A percentile compares a stretch with the other conserved stretches of the same genome.
Conservation (phyloP, 1,140 invertebrate species). For the Hyphantria cunea region DNA sequence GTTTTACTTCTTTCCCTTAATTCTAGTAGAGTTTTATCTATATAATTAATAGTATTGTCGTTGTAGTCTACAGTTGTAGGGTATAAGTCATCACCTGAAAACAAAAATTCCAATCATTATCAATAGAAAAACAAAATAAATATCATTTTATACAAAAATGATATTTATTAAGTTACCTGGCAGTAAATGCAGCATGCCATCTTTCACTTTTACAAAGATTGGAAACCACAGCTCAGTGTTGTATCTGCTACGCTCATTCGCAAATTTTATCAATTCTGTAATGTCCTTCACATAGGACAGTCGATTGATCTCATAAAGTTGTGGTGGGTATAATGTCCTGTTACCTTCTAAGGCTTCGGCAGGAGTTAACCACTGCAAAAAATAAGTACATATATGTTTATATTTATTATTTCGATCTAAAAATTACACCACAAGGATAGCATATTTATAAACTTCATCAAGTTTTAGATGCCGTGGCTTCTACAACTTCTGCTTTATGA, state of each 20-base stretch:
- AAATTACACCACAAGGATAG: neutral
- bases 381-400: too few species aligned
- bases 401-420: too few species aligned
- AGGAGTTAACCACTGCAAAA: slow-evolving; percentile 63
- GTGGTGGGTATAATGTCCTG: slow-evolving; percentile 58
- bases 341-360: slow-evolving; percentile 47
- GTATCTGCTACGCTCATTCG: slow-evolving; percentile 49
- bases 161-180: slow-evolving; percentile 58
- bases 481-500: too few species aligned
- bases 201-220: slow-evolving; percentile 46
- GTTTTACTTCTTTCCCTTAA: slow-evolving; percentile 45
- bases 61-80: slow-evolving; percentile 65
- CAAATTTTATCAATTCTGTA: slow-evolving; percentile 53
- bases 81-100: slow-evolving; percentile 72
- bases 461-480: too few species aligned
- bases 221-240: slow-evolving; percentile 57
- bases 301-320: slow-evolving; percentile 63
- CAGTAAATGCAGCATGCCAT: slow-evolving; percentile 55
- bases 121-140: too few species aligned
- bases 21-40: slow-evolving; percentile 55
- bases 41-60: slow-evolving; percentile 34
- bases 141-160: neutral
- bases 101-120: slow-evolving; percentile 2
- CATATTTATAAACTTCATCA: too few species aligned
- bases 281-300: slow-evolving; percentile 48